phyloP scores from a whole-genome alignment of 2,888 invertebrate genomes.

The Atherix ibis region DNA sequence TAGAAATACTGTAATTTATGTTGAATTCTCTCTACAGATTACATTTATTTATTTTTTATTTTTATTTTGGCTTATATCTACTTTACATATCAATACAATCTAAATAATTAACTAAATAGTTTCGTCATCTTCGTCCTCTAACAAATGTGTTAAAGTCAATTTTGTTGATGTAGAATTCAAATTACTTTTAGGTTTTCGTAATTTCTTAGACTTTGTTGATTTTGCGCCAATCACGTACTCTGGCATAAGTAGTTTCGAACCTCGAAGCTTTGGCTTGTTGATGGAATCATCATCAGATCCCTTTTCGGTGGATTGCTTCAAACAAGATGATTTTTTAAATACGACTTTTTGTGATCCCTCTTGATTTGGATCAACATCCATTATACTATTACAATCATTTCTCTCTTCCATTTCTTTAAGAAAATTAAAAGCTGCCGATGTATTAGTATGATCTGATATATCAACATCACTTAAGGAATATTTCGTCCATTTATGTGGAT shows the following conservation, averaged over 20 bases:
- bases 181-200: slow-evolving; percentile 4
- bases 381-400: slow-evolving; percentile 17
- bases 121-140: no score
- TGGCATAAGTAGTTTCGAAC: slow-evolving; percentile 61
- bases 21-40: no score
- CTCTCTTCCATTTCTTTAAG: slow-evolving; percentile 49
- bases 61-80: no score
- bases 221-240: slow-evolving; percentile 65
- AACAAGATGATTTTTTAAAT: slow-evolving; percentile 12
- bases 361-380: slow-evolving; percentile 4
- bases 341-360: slow-evolving; percentile 16
- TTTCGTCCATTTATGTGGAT: slow-evolving; percentile 70
- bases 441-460: slow-evolving; percentile 64
- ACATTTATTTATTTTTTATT: no score
- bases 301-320: slow-evolving; percentile 8
- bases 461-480: slow-evolving; percentile 71
- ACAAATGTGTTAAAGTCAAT: neutral
- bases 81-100: no score
- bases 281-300: slow-evolving; percentile 18
- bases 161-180: neutral
- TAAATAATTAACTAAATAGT: no score
- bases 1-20: no score
- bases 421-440: slow-evolving; percentile 61
- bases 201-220: slow-evolving; percentile 36
- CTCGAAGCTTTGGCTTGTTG: slow-evolving; percentile 39